phyloP scores from a whole-genome alignment of 2,113 vertebrate genomes.

The Phasianus colchicus region DNA sequence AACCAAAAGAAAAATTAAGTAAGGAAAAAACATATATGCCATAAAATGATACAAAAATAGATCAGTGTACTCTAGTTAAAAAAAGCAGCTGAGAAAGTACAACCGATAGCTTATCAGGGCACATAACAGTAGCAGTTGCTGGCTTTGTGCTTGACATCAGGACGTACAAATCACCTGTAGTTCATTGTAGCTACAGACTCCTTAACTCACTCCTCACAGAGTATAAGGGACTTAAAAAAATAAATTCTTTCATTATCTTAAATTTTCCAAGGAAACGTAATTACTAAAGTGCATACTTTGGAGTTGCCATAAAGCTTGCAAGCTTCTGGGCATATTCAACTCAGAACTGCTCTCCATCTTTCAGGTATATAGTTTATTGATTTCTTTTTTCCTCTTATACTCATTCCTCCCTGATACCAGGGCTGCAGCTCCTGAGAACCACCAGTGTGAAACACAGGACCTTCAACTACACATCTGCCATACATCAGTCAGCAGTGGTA shows the following conservation, averaged over 20 bases:
- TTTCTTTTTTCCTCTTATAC: neutral
- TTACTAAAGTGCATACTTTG: neutral
- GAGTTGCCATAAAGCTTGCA: neutral
- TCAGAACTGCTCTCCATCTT: neutral
- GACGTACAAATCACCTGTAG: neutral
- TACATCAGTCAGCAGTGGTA: neutral
- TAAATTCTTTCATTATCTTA: neutral
- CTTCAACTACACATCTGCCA: neutral
- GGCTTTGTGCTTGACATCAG: neutral
- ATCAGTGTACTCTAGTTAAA: neutral
- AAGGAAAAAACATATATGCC: neutral
- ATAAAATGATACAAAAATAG: neutral
- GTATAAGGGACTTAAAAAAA: neutral
- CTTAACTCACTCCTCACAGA: rapidly evolving
- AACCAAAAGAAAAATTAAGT: neutral
- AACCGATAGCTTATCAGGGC: neutral
- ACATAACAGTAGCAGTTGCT: neutral
- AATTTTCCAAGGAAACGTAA: neutral
- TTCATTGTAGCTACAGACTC: neutral
- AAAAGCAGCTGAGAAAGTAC: neutral
- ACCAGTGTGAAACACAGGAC: neutral
- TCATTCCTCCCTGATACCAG: neutral
- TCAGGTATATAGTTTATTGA: neutral
- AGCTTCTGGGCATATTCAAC: neutral
- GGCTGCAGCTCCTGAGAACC: neutral